These are phyloP conservation scores for Acrobasis repandana DNA, from an alignment of 2,888 invertebrate genomes.

Conservation along the genomic window DNA sequence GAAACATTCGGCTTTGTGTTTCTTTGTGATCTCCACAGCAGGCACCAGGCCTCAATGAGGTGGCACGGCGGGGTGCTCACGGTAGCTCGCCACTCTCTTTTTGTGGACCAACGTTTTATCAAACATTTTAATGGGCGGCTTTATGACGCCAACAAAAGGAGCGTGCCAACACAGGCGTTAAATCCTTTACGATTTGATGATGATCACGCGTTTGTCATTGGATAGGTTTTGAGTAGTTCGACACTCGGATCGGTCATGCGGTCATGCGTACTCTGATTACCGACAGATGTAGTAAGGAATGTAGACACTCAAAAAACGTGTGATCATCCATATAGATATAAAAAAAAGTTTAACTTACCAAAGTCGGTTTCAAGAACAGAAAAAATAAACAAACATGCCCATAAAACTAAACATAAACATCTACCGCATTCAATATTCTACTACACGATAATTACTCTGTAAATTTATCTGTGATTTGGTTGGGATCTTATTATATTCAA, in stretches of 20 bases:
- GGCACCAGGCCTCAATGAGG: constrained; percentile 66
- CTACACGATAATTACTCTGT: constrained; percentile 60
- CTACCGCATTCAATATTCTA: constrained; percentile 64
- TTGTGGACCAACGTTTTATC: constrained; percentile 78
- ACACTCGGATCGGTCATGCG: constrained; percentile 55
- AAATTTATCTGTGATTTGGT: constrained; percentile 80
- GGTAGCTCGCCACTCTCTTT: constrained; percentile 76
- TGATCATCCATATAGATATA: constrained; percentile 19
- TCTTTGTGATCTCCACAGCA: constrained; percentile 65
- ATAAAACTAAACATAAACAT: constrained; percentile 62
- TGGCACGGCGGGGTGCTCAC: constrained; percentile 72
- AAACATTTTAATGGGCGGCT: constrained; percentile 82
- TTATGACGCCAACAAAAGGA: constrained; percentile 80
- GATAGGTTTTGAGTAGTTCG: constrained; percentile 44
- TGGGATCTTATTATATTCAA: constrained; percentile 44
- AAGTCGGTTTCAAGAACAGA: constrained; percentile 35
- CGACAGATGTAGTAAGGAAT: constrained; percentile 35
- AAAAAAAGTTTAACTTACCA: constrained; percentile 40
- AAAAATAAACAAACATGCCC: constrained; percentile 69
- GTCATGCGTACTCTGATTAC: constrained; percentile 50
- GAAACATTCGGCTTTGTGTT: constrained; percentile 58
- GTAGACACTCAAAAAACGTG: constrained; percentile 1
- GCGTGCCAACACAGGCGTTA: constrained; percentile 82
- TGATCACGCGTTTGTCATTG: constrained; percentile 77
- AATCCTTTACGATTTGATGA: constrained; percentile 82